Percentiles rank a stretch among this genome's conserved stretches.
Conservation (phyloP, 2,797 vertebrate genomes). For the Paedocypris micromegethes region DNA sequence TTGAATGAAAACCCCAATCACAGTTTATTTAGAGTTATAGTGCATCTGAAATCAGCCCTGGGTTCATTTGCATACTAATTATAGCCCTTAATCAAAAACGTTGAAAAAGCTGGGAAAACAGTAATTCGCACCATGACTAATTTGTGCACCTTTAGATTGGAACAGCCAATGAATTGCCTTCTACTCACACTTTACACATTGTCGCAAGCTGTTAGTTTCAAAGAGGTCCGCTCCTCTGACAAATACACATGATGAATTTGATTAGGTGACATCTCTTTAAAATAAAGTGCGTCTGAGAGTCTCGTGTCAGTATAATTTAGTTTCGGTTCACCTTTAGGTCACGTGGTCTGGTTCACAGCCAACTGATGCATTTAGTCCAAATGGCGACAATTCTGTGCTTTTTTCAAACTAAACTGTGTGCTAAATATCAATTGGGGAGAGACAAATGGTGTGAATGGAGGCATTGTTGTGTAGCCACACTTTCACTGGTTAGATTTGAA, state of each 20-base stretch:
- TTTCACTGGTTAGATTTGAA: too few species aligned
- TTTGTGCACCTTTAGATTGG: not conserved
- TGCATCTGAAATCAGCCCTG: slow-evolving; percentile 22
- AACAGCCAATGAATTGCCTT: slow-evolving; percentile 10
- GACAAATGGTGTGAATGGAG: not conserved
- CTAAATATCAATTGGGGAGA: slow-evolving; percentile 7
- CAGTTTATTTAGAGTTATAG: slow-evolving; percentile 22
- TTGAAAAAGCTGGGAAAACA: slow-evolving; percentile 12
- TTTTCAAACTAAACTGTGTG: slow-evolving; percentile 10
- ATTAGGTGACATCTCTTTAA: slow-evolving; percentile 40
- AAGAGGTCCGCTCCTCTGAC: slow-evolving; percentile 18
- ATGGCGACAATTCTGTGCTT: slow-evolving; percentile 20
- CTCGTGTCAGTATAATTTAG: slow-evolving; percentile 35
- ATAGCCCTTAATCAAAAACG: slow-evolving; percentile 33
- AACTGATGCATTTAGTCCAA: slow-evolving; percentile 52
- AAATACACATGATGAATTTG: slow-evolving; percentile 39
- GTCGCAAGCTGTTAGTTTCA: slow-evolving; percentile 28
- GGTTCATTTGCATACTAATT: slow-evolving; percentile 45
- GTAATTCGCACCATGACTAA: not conserved
- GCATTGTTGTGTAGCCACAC: too few species aligned
- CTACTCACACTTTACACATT: slow-evolving; percentile 24
- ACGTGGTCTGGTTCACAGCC: slow-evolving; percentile 56
- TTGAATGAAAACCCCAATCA: slow-evolving; percentile 17
- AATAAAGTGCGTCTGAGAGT: slow-evolving; percentile 35
- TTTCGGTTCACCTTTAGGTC: slow-evolving; percentile 37